Evolutionary conservation across 2,888 invertebrate species (phyloP), one percentile per base, ranked within the genome.

Genomic region (Nomada hirtipes): DNA sequence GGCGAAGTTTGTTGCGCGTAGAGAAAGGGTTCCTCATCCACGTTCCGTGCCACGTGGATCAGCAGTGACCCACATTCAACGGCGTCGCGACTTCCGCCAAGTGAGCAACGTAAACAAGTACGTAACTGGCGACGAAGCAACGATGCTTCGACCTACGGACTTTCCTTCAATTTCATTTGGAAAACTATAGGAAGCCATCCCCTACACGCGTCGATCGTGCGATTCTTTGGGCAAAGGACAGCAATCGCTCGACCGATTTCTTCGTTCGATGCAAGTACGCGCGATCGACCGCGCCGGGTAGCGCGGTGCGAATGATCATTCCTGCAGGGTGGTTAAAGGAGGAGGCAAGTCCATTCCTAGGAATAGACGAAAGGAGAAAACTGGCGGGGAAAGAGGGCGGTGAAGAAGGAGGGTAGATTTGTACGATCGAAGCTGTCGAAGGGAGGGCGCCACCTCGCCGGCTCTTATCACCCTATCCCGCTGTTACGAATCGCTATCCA

Each of bases 361-460:
- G 18, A 23, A 59, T 36, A 61, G 82, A 59, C 50, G 57, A 76
- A 64, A 29, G 20, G 26, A 15, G 42, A 13, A 10, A 42, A 52
- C 3, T 13, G 20, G 52, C 23, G 18, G 15, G 69, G 63, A 42
- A 80, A 82, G 57, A 63, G 61, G 76, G 73, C 76, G 84, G 36
- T 74, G 50, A 23, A 9, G 63, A 67, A 70, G 20, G 20, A 79
- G 84, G 50, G 74, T 36, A 36, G 57, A 76, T 81, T 82, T 87
- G 87, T 89, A 90, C 89, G 92, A 92, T 92, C 92, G 91, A 91
- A 92, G 89, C 81, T 88, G 85, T 88, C 55, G 70, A 86, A 90
- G 88, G 89, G 91, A 92, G 91, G 92, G 92, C 91, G 91, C 91
- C 91, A 92, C 91, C 88, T 91, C 87, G 86, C 90, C 87, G 89